A percentile compares a stretch with the other conserved stretches of the same genome.
These are phyloP conservation scores for Eristalis pertinax DNA, from an alignment of 2,888 invertebrate genomes.

Conservation along the genomic window DNA sequence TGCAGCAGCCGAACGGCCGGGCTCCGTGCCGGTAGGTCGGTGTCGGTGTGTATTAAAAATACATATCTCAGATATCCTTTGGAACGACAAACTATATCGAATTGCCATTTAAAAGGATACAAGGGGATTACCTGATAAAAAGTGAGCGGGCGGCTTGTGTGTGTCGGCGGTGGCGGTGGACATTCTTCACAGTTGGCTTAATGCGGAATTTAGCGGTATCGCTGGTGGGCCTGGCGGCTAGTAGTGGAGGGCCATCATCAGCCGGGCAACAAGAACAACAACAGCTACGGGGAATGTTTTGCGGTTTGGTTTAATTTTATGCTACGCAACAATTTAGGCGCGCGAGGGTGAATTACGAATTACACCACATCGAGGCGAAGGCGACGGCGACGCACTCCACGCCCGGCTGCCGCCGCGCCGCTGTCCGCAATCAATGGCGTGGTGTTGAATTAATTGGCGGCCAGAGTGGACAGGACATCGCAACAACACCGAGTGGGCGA, in stretches of 20 bases:
- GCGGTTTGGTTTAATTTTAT: constrained; percentile 71
- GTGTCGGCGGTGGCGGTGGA: constrained; percentile 19
- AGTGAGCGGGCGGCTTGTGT: constrained; percentile 36
- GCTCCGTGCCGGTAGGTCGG: too few species aligned
- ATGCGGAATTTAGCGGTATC: constrained; percentile 66
- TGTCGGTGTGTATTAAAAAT: constrained; percentile 64
- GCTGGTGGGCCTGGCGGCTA: not conserved
- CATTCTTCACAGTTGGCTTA: constrained; percentile 72
- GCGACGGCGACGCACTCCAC: not conserved
- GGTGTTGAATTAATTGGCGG: constrained; percentile 71
- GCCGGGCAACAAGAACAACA: constrained; percentile 51
- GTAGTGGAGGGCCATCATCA: not conserved
- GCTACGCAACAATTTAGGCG: constrained; percentile 71
- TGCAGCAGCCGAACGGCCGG: not conserved
- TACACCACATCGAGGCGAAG: not conserved
- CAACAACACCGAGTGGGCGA: not conserved
- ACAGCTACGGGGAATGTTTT: constrained; percentile 65
- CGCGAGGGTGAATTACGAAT: constrained; percentile 46
- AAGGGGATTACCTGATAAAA: constrained; percentile 71
- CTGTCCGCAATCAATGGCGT: constrained; percentile 55
- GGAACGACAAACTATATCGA: constrained; percentile 70
- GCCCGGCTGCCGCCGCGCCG: constrained; percentile 8
- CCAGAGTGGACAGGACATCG: constrained; percentile 49
- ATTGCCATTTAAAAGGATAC: constrained; percentile 72
- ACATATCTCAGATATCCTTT: constrained; percentile 66